These are phyloP conservation scores for Ennomos fuscantarius DNA, from an alignment of 2,888 invertebrate genomes.

Conservation along the genomic window DNA sequence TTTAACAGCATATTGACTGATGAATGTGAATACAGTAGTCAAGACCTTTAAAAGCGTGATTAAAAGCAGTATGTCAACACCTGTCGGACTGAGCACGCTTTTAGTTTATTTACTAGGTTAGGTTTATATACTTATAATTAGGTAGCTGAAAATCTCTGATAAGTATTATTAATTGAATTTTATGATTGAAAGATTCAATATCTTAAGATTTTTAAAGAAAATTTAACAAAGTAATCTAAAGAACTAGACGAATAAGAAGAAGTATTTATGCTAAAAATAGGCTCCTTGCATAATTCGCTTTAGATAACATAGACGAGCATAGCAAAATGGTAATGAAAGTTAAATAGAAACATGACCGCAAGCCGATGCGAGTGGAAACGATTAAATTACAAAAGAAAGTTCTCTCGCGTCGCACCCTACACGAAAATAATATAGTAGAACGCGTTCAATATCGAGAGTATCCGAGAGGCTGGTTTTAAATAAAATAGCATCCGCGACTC, in stretches of 20 bases:
- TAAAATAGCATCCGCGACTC: conserved; percentile 69
- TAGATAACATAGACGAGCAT: conserved; percentile 39
- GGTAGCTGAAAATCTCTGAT: too few species aligned
- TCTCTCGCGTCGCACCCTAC: conserved; percentile 45
- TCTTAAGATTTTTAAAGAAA: too few species aligned
- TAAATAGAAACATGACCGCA: conserved; percentile 64
- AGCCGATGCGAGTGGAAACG: conserved; percentile 61
- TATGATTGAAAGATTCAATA: background rate
- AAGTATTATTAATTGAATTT: conserved; percentile 1
- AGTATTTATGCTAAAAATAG: too few species aligned
- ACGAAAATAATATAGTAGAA: conserved; percentile 62
- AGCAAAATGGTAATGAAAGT: conserved; percentile 63
- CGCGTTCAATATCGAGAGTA: conserved; percentile 53
- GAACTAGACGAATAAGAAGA: too few species aligned
- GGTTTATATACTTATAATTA: too few species aligned
- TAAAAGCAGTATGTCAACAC: conserved; percentile 11
- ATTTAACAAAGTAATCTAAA: too few species aligned
- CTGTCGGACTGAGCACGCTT: conserved; percentile 4
- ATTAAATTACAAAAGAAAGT: conserved; percentile 78
- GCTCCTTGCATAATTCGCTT: conserved; percentile 9
- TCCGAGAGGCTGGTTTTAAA: conserved; percentile 46
- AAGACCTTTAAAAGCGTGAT: background rate
- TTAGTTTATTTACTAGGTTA: conserved; percentile 10
- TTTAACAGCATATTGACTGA: background rate
- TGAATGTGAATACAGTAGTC: background rate